phyloP scores from a whole-genome alignment of 2,888 invertebrate species.

The Odontomyia ornata region DNA sequence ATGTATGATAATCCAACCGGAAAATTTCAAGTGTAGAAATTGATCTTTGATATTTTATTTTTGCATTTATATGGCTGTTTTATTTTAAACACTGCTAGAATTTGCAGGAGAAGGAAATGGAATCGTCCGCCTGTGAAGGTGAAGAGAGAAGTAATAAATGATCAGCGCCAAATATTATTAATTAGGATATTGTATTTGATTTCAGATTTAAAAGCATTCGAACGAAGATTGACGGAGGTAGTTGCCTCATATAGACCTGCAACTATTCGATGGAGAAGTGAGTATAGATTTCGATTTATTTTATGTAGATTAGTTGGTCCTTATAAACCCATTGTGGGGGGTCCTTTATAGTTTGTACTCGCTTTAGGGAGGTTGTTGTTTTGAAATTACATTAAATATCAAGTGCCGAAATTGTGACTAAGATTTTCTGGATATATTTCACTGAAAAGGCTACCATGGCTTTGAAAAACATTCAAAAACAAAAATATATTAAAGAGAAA shows the following conservation, averaged over 20 bases:
- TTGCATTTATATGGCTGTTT: constrained; percentile 55
- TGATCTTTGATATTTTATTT: constrained; percentile 11
- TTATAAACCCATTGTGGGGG: too few relatives aligned
- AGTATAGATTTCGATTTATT: constrained; percentile 58
- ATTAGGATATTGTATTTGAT: constrained; percentile 33
- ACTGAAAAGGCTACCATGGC: too few relatives aligned
- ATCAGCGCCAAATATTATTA: background rate
- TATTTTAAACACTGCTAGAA: constrained; percentile 59
- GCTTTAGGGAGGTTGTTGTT: too few relatives aligned
- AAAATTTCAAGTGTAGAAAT: constrained; percentile 14
- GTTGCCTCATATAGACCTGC: constrained; percentile 95
- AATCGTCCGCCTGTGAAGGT: constrained; percentile 94
- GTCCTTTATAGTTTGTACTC: too few relatives aligned
- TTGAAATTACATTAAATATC: too few relatives aligned
- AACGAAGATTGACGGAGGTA: constrained; percentile 95
- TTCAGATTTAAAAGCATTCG: constrained; percentile 96
- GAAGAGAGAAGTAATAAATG: constrained; percentile 55
- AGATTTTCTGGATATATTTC: too few relatives aligned
- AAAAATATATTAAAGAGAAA: too few relatives aligned
- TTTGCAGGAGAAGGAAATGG: constrained; percentile 64
- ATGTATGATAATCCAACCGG: background rate
- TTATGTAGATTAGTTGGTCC: too few relatives aligned
- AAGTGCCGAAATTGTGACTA: too few relatives aligned
- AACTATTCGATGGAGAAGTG: constrained; percentile 95
- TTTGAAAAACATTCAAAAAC: too few relatives aligned